A percentile compares a stretch with the other conserved stretches of the same genome.
phyloP scores from a whole-genome alignment of 2,888 invertebrate species.

The Drosophila yooni region DNA sequence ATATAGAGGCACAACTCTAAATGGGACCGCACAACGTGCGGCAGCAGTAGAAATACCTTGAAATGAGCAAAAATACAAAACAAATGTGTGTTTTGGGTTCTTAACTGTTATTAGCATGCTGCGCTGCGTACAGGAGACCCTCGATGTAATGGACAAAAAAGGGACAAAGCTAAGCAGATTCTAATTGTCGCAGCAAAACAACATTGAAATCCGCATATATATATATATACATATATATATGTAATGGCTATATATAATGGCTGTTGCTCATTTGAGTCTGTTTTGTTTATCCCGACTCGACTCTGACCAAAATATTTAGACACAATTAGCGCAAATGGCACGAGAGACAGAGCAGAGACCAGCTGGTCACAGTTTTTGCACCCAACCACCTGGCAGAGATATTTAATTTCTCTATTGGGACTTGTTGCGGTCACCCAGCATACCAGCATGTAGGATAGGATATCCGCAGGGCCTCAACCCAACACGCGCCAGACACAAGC shows the following conservation, averaged over 20 bases:
- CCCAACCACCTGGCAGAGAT: conserved; percentile 54
- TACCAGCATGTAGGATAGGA: conserved; percentile 56
- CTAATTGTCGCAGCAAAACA: conserved; percentile 68
- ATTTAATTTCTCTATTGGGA: conserved; percentile 62
- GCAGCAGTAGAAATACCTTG: conserved; percentile 63
- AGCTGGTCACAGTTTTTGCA: conserved; percentile 17
- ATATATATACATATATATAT: conserved; percentile 30
- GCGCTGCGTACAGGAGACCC: conserved; percentile 27
- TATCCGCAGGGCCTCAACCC: background rate
- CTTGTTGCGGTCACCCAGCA: conserved; percentile 42
- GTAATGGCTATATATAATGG: conserved; percentile 39
- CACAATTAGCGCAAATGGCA: conserved; percentile 78
- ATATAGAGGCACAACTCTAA: conserved; percentile 9
- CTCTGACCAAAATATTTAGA: conserved; percentile 72
- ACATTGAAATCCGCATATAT: background rate
- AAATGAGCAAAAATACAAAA: conserved; percentile 66
- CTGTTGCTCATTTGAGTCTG: conserved; percentile 43
- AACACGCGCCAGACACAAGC: conserved; percentile 67
- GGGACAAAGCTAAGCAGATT: conserved; percentile 73
- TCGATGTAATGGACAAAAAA: conserved; percentile 1
- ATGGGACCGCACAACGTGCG: conserved; percentile 69
- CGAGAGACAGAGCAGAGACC: conserved; percentile 47
- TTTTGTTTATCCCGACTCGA: conserved; percentile 18
- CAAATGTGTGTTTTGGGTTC: conserved; percentile 54
- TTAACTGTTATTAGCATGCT: conserved; percentile 80